Conservation (phyloP, 2,113 vertebrate genomes). For the Chinchilla lanigera region DNA sequence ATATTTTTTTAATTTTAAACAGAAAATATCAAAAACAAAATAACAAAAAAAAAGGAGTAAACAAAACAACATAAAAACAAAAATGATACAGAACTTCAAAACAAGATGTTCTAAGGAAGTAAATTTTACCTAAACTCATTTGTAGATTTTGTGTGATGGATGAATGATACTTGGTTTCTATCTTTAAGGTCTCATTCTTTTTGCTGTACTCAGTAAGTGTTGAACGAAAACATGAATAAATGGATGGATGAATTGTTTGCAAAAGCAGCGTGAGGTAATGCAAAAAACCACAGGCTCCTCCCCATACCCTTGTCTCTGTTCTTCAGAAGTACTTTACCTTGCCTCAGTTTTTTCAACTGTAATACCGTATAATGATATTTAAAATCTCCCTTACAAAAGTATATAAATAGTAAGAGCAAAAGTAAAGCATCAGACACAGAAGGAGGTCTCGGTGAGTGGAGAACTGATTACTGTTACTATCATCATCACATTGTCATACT, state of each 20-base stretch:
- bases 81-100: no score
- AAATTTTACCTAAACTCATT: neutral
- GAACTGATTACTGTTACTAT: neutral
- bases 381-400: slow-evolving; percentile 25
- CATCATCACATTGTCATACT: neutral
- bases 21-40: neutral
- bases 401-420: neutral
- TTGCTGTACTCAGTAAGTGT: neutral
- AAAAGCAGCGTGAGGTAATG: neutral
- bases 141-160: neutral
- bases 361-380: neutral
- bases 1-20: no score
- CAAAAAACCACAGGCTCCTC: slow-evolving; percentile 12
- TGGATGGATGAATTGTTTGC: neutral
- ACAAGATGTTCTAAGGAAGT: neutral
- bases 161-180: slow-evolving; percentile 50
- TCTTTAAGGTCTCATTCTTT: slow-evolving; percentile 43
- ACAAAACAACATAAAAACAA: no score
- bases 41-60: no score
- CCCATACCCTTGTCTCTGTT: neutral
- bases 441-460: neutral
- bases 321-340: slow-evolving; percentile 36
- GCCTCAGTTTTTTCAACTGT: neutral
- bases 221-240: neutral
- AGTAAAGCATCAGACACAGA: slow-evolving; percentile 22